phyloP scores from a whole-genome alignment of 2,113 vertebrate genomes.

The Coracopsis vasa region DNA sequence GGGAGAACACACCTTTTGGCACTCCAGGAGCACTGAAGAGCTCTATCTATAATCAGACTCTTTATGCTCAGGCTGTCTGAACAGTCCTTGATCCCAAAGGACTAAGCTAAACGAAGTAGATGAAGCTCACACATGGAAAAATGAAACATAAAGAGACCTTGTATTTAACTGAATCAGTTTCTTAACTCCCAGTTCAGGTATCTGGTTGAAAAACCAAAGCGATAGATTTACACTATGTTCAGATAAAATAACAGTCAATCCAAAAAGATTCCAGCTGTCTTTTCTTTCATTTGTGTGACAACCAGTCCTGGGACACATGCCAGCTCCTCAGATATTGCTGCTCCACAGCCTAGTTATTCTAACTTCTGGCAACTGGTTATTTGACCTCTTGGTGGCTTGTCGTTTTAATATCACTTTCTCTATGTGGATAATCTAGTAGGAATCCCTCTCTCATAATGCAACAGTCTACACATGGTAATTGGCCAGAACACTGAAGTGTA shows the following conservation, averaged over 20 bases:
- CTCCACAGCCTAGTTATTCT: conserved; percentile 55
- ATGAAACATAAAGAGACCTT: background rate
- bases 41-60: background rate
- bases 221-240: conserved; percentile 14
- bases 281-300: conserved; percentile 40
- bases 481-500: conserved; percentile 42
- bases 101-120: conserved; percentile 2
- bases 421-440: conserved; percentile 18
- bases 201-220: background rate
- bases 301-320: conserved; percentile 60
- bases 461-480: background rate
- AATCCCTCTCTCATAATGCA: conserved; percentile 34
- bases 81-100: background rate
- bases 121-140: background rate
- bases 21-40: background rate
- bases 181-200: background rate
- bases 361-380: conserved; percentile 68
- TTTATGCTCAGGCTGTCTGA: background rate
- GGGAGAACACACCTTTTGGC: background rate
- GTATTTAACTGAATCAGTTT: background rate
- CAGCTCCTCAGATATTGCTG: conserved; percentile 58
- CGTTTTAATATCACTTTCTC: conserved; percentile 50
- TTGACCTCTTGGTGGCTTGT: conserved; percentile 68
- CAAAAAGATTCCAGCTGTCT: conserved; percentile 37
- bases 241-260: conserved; percentile 43